phyloP scores from a whole-genome alignment of 2,113 vertebrate genomes.

The Aspiorhynchus laticeps region DNA sequence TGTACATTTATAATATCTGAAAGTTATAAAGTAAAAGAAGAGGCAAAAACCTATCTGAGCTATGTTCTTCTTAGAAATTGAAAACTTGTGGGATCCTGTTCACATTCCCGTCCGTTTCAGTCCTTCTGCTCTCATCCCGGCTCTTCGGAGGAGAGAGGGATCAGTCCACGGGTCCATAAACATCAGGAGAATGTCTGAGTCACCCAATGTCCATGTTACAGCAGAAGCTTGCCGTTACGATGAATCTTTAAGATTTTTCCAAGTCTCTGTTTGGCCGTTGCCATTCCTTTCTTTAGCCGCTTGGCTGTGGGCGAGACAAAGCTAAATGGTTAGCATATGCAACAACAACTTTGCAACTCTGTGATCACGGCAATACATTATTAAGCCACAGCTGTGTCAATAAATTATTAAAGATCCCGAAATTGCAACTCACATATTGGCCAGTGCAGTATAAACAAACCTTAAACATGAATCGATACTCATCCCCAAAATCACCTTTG shows the following conservation, averaged over 20 bases:
- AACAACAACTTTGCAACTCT: neutral
- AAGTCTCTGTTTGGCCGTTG: conserved; percentile 99
- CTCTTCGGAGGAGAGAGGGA: conserved; percentile 44
- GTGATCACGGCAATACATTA: conserved; percentile 54
- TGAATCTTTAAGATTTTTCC: conserved; percentile 99
- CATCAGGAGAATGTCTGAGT: conserved; percentile 72
- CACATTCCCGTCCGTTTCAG: conserved; percentile 68
- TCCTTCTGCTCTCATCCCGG: conserved; percentile 64
- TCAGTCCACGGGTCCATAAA: conserved; percentile 71
- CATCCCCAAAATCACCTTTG: conserved; percentile 69
- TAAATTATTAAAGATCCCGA: neutral
- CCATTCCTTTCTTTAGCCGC: conserved; percentile 99
- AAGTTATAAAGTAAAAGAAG: conserved; percentile 88
- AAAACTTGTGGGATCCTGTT: conserved; percentile 74
- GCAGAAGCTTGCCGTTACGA: conserved; percentile 96
- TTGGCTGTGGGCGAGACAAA: conserved; percentile 80
- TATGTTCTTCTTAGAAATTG: conserved; percentile 80
- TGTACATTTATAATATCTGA: conserved; percentile 89
- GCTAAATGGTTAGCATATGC: conserved; percentile 5
- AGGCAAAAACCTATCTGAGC: conserved; percentile 81
- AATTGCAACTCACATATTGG: neutral
- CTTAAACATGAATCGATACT: neutral
- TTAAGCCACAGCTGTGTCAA: conserved; percentile 35
- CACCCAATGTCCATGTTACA: conserved; percentile 78
- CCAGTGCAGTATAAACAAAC: neutral